Conservation (phyloP, 2,113 vertebrate species). For the Dunckerocampus dactyliophorus region DNA sequence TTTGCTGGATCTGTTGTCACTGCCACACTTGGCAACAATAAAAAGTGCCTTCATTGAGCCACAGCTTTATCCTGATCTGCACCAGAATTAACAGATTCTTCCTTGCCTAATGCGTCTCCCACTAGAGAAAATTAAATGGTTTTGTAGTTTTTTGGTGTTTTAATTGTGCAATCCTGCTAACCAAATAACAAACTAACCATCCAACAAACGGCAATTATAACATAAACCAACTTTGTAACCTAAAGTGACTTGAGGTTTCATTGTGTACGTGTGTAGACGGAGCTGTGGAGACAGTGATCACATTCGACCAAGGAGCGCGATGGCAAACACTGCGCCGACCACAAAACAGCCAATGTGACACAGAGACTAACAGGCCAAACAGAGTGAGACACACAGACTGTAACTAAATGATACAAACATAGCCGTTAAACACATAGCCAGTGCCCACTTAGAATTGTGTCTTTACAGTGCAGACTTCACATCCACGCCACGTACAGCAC, state of each 20-base stretch:
- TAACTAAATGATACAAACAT: background rate
- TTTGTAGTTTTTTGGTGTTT: too few species aligned
- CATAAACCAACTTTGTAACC: too few species aligned
- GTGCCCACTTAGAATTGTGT: constrained; percentile 2
- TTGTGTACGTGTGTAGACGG: constrained; percentile 63
- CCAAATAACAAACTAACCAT: too few species aligned
- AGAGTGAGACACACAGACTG: constrained; percentile 43
- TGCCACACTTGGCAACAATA: too few species aligned
- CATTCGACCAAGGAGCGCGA: constrained; percentile 87
- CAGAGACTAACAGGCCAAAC: constrained; percentile 55
- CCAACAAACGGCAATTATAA: too few species aligned
- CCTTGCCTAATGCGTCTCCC: too few species aligned
- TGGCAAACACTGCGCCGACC: constrained; percentile 82
- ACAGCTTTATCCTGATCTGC: too few species aligned
- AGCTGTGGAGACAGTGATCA: constrained; percentile 84
- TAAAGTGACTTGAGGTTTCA: background rate
- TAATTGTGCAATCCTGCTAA: too few species aligned
- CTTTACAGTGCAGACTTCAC: constrained; percentile 87
- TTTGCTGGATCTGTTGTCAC: too few species aligned
- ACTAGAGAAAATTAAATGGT: too few species aligned
- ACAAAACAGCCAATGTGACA: constrained; percentile 80
- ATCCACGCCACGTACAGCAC: constrained; percentile 91
- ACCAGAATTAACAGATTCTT: too few species aligned
- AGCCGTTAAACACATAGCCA: background rate
- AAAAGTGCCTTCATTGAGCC: too few species aligned